Evolutionary conservation across 2,888 invertebrate genomes (phyloP).

Genomic region (Poecilus cupreus): DNA sequence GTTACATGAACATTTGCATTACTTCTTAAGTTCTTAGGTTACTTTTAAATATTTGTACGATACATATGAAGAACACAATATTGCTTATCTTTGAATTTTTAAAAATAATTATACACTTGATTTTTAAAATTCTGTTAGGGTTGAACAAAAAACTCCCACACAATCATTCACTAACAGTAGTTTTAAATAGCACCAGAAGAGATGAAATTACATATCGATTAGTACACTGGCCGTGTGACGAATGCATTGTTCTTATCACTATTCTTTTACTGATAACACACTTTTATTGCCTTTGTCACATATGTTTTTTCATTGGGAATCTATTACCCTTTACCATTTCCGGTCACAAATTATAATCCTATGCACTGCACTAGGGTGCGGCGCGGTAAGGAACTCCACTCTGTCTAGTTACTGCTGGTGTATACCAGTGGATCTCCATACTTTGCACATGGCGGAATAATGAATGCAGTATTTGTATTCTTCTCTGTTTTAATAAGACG

Average conservation of each 20-base stretch:
- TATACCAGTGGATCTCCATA: slow-evolving; percentile 33
- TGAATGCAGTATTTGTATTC: too few species aligned
- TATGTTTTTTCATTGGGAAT: slow-evolving; percentile 44
- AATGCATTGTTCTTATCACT: slow-evolving; percentile 42
- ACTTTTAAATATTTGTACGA: slow-evolving; percentile 13
- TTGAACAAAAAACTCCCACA: slow-evolving; percentile 46
- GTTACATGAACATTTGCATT: slow-evolving; percentile 2
- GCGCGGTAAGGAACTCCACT: slow-evolving; percentile 63
- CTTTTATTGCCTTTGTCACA: slow-evolving; percentile 35
- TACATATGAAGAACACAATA: slow-evolving; percentile 20
- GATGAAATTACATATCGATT: slow-evolving; percentile 53
- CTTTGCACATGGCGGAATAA: not conserved
- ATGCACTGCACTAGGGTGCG: slow-evolving; percentile 58
- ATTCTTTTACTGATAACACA: slow-evolving; percentile 42
- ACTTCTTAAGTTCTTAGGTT: slow-evolving; percentile 2
- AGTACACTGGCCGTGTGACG: not conserved
- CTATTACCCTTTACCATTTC: slow-evolving; percentile 62
- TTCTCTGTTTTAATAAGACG: too few species aligned
- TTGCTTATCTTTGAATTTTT: not conserved
- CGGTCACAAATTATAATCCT: slow-evolving; percentile 64
- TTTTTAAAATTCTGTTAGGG: not conserved
- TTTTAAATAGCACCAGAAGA: slow-evolving; percentile 53
- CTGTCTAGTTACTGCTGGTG: slow-evolving; percentile 50
- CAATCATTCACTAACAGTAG: slow-evolving; percentile 51
- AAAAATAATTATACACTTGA: not conserved